A percentile compares a stretch with the other conserved stretches of the same genome.
phyloP scores from a whole-genome alignment of 2,888 invertebrate genomes.

The Holacanthella duospinosa region DNA sequence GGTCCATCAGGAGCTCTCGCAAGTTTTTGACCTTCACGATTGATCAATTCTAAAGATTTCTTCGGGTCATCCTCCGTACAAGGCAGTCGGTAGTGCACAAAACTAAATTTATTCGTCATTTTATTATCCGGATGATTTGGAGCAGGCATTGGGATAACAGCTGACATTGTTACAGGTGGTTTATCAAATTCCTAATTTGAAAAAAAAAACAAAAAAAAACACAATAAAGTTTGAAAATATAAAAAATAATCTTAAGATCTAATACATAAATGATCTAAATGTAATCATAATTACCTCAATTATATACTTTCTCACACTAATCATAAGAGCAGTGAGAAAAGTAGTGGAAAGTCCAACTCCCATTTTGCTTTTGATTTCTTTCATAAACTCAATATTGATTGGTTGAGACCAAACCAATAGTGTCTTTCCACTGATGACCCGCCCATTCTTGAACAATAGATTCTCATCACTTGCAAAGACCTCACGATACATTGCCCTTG shows the following conservation, averaged over 20 bases:
- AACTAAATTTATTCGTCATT: constrained; percentile 32
- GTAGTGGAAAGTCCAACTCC: constrained; percentile 27
- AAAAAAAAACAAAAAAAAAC: no score
- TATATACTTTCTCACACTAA: constrained; percentile 24
- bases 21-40: constrained; percentile 18
- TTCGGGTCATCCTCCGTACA: constrained; percentile 14
- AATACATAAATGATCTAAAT: no score
- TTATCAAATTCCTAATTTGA: constrained; percentile 15
- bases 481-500: constrained; percentile 28
- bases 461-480: constrained; percentile 27
- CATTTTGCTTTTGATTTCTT: constrained; percentile 22
- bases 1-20: constrained; percentile 28
- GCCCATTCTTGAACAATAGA: constrained; percentile 19
- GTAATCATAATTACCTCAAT: constrained; percentile 29
- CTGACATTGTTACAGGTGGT: constrained; percentile 18
- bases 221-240: no score
- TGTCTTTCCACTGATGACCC: constrained; percentile 20
- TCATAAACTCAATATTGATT: constrained; percentile 27
- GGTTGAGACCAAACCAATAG: constrained; percentile 29
- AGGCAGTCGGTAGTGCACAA: constrained; percentile 25
- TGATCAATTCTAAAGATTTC: constrained; percentile 19
- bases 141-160: constrained; percentile 31
- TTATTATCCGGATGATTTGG: constrained; percentile 30
- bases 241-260: no score
- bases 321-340: constrained; percentile 24